Evolutionary conservation across 2,888 invertebrate species (phyloP).

Genomic region (Congeria kusceri): DNA sequence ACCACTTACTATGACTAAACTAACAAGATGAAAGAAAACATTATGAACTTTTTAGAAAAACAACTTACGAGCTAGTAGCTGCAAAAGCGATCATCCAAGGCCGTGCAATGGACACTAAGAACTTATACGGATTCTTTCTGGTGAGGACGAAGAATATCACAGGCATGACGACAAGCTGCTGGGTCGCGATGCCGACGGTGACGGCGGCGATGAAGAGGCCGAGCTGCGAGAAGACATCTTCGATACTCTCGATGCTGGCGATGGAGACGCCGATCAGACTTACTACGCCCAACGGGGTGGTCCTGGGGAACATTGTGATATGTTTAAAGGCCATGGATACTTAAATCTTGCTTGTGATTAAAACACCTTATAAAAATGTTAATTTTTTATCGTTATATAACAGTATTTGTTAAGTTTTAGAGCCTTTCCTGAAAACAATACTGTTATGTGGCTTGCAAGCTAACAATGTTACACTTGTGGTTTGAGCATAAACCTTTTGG

Average conservation of each 20-base stretch:
- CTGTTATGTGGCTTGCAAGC: no score
- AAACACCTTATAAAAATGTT: no score
- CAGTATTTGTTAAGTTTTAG: no score
- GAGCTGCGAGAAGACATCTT: slow-evolving; percentile 70
- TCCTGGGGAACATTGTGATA: slow-evolving; percentile 73
- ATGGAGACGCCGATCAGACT: slow-evolving; percentile 79
- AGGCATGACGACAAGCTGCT: slow-evolving; percentile 72
- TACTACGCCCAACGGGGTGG: slow-evolving; percentile 76
- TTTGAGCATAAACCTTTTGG: no score
- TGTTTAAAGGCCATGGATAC: no score
- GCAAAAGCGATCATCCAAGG: slow-evolving; percentile 80
- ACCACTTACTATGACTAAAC: no score
- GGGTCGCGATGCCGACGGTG: slow-evolving; percentile 70
- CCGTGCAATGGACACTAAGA: slow-evolving; percentile 67
- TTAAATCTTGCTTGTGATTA: no score
- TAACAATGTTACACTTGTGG: no score
- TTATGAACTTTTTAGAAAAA: not conserved
- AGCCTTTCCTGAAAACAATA: no score
- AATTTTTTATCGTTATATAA: no score
- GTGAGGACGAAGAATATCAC: slow-evolving; percentile 70
- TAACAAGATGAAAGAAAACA: no score
- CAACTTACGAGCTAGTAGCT: slow-evolving; percentile 79
- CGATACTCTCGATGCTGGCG: slow-evolving; percentile 68
- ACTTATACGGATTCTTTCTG: slow-evolving; percentile 75
- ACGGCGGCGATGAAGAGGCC: slow-evolving; percentile 75